Base-by-base conservation (phyloP, 2,113 vertebrate species). In the Lathamus discolor region DNA sequence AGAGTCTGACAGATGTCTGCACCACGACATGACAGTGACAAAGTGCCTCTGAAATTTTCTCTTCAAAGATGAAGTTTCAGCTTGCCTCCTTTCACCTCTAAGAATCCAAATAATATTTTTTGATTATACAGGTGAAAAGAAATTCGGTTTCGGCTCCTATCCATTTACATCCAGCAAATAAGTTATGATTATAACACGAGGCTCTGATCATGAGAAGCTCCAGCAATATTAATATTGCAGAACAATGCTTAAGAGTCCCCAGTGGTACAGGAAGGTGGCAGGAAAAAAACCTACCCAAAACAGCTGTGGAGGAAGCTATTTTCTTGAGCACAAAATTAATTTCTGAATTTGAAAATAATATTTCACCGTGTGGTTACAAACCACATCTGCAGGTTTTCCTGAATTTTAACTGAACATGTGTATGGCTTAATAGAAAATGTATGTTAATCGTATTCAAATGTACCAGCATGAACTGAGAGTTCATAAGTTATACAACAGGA, bases 41-140 rank as follows among this genome's bases (percentile, higher is more conserved):
- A 95, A 97, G 85, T 95, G 73, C 91, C 94, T 96, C 90, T 96
- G 96, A 96, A 97, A 95, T 95, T 95, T 97, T 96, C 90, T 95
- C 84, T 97, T 97, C 92, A 96, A 95, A 97, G 88, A 97, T 97
- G 89, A 96, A 97, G 88, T 85, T 96, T 90, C 92, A 88, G 83
- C 88, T 97, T 96, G 88, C 95, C 94, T 97, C 90, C 84, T 96
- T 96, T 96, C 93, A 97, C 93, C 94, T 93, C 91, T 76, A 93
- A 90, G 88, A 94, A 96, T 88, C 92, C 96, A 96, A 97, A 96
- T 96, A 96, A 92, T 93, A 96, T 83, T 96, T 96, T 95, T 86
- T 96, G 55, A 95, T 96, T 96, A 95, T 92, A 86, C 73, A 96
- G 80, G 95, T 93, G 86, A 95, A 95, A 94, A 92, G 73, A 93